A percentile compares a stretch with the other conserved stretches of the same genome.
These are phyloP conservation scores for Piezodorus guildinii DNA, from an alignment of 1,140 invertebrate genomes.

Conservation along the genomic window DNA sequence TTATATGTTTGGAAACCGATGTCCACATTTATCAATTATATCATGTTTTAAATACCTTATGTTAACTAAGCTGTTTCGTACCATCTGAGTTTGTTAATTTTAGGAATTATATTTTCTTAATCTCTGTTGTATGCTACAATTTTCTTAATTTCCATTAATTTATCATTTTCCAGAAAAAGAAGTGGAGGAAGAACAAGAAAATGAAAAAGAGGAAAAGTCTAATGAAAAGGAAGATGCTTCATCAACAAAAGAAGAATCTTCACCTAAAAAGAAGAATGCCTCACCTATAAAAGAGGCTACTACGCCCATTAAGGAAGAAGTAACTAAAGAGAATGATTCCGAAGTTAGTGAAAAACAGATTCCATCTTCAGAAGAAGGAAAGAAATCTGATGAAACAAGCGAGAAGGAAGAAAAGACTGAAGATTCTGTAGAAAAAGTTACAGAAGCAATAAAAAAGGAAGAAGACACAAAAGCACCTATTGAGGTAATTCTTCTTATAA, in stretches of 20 bases:
- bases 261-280: neutral
- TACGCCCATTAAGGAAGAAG: no score
- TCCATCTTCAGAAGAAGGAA: no score
- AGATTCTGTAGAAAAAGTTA: neutral
- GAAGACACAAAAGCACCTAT: neutral
- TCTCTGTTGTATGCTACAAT: neutral
- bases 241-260: neutral
- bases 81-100: no score
- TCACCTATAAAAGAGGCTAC: no score
- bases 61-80: no score
- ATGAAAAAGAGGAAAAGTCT: conserved; percentile 1
- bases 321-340: neutral
- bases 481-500: neutral
- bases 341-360: neutral
- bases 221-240: neutral
- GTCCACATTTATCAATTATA: no score
- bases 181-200: conserved; percentile 14
- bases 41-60: no score
- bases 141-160: neutral
- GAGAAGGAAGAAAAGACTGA: neutral
- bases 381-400: neutral
- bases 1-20: no score
- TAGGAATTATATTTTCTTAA: neutral
- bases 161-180: conserved; percentile 14
- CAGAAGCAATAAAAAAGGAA: neutral